Conservation (phyloP, 2,797 vertebrate species). For the Alosa sapidissima region DNA sequence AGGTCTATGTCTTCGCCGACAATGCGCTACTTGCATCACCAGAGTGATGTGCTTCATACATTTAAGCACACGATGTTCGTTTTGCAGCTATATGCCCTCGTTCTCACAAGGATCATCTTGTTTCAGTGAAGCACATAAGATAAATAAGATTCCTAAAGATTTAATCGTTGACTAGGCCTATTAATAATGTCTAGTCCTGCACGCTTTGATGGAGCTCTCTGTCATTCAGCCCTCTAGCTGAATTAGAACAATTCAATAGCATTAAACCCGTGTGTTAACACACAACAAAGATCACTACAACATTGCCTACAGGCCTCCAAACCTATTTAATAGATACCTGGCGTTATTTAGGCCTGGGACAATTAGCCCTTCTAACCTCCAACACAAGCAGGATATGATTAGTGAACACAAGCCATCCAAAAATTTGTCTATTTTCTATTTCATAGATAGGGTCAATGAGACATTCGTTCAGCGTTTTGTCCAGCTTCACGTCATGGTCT, state of each 20-base stretch:
- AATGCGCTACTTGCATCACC: not conserved
- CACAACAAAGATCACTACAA: slow-evolving; percentile 15
- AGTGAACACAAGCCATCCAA: not conserved
- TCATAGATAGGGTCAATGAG: not conserved
- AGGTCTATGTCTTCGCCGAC: not conserved
- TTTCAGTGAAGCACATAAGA: not conserved
- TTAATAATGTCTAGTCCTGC: not conserved
- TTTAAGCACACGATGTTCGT: slow-evolving; percentile 20
- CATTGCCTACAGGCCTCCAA: not conserved
- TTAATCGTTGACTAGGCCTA: not conserved
- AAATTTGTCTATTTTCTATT: not conserved
- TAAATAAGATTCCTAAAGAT: not conserved
- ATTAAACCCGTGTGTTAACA: not conserved
- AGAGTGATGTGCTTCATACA: not conserved
- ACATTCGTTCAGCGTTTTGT: not conserved
- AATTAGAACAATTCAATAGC: slow-evolving; percentile 10
- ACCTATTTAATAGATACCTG: not conserved
- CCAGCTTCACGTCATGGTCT: not conserved
- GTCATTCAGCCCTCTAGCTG: not conserved
- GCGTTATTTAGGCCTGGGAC: not conserved
- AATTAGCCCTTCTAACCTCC: not conserved
- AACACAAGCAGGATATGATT: not conserved
- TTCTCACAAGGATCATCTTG: not conserved
- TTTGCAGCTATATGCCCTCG: not conserved
- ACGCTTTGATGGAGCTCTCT: not conserved